These are phyloP conservation scores for Sebastes itinus DNA, from an alignment of 2,797 vertebrate species.

Conservation along the genomic window DNA sequence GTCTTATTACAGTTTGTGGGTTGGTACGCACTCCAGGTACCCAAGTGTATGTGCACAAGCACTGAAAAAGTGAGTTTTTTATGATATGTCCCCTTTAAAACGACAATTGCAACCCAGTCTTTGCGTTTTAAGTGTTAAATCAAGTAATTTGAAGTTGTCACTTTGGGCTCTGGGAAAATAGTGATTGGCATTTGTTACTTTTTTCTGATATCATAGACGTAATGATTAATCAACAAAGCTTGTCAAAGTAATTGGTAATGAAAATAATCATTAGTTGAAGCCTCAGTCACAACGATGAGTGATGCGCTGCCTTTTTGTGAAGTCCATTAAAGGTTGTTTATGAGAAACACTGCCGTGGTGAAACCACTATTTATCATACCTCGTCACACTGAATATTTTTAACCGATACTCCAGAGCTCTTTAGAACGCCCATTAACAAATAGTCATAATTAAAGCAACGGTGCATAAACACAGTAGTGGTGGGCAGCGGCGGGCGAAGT, in stretches of 20 bases:
- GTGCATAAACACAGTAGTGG: conserved; percentile 41
- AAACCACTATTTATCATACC: conserved; percentile 33
- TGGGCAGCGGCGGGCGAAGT: conserved; percentile 52
- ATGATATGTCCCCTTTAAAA: not conserved
- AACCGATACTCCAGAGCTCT: conserved; percentile 19
- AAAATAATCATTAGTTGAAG: conserved; percentile 16
- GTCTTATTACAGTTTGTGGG: not conserved
- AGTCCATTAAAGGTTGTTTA: conserved; percentile 20
- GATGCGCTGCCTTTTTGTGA: conserved; percentile 9
- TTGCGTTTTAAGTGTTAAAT: not conserved
- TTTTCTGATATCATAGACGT: not conserved
- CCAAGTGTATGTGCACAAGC: too few relatives aligned
- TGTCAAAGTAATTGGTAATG: conserved; percentile 7
- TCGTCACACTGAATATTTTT: conserved; percentile 25
- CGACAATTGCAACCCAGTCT: not conserved
- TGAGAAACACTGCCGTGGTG: not conserved
- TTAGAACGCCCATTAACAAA: conserved; percentile 56
- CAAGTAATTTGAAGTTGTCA: not conserved
- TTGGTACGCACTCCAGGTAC: too few relatives aligned
- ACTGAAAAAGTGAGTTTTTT: too few relatives aligned
- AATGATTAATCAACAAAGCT: not conserved
- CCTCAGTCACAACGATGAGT: not conserved
- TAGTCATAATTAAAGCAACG: conserved; percentile 59
- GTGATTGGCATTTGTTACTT: not conserved
- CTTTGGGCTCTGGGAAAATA: not conserved